Base-by-base conservation (phyloP, 2,113 vertebrate species). In the Plecotus auritus region DNA sequence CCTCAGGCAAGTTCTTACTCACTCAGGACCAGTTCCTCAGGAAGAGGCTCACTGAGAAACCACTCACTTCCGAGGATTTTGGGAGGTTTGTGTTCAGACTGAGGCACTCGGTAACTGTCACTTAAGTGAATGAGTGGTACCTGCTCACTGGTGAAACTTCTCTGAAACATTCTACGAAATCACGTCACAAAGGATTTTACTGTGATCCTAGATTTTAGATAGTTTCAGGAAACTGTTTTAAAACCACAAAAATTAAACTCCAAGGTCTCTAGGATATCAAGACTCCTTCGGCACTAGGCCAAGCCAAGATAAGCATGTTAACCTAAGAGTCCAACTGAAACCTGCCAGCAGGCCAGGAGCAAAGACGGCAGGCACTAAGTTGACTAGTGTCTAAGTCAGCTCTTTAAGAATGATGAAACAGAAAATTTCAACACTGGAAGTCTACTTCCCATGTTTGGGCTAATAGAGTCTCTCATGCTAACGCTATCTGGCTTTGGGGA, bases 271-370 rank as follows among this genome's bases (percentile, higher is more conserved):
- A 16, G 2, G n/a, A 87, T 74, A 64, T 18, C 54, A 49, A 88
- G 16, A 54, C 64, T 72, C 40, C 47, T 66, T n/a, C 61, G 91
- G 88, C 83, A 51, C 22, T 4, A 72, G 67, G 72, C 14, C 61
- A 96, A 37, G 83, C n/a, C 81, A 42, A 90, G 81, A 22, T n/a
- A 64, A 66, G 73, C 42, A 17, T 10, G 56, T 16, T 73, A 37
- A 59, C 20, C 23, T 18, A 37, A 69, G 23, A 37, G 32, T 28
- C 16, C 35, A 74, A n/a, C 42, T 10, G 81, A 67, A 85, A 80
- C 13, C 47, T 89, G 64, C 37, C 74, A 88, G 56, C 74, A 73
- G 92, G 59, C 49, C 35, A 88, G 97, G 95, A 92, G 90, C 76
- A 92, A 72, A 86, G 78, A 70, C 84, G 47, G 88, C 67, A 45